Conservation (phyloP, 2,797 vertebrate genomes). For the Adrianichthys oophorus region DNA sequence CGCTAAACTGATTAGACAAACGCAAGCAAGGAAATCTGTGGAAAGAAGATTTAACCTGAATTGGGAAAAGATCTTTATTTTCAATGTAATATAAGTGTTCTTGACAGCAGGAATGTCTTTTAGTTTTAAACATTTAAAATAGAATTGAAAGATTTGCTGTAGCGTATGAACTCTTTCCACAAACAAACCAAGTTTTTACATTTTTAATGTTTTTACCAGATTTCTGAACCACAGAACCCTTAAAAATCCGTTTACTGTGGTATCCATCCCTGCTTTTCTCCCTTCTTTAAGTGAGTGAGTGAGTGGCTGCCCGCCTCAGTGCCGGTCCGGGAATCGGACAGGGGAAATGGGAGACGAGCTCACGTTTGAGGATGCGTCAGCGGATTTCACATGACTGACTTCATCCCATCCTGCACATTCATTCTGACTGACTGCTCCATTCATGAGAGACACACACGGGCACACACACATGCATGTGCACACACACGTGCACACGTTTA, state of each 20-base stretch:
- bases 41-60: no score
- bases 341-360: conserved; percentile 42
- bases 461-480: conserved; percentile 20
- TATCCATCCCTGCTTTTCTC: conserved; percentile 24
- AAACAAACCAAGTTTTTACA: background rate
- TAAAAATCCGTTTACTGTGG: conserved; percentile 8
- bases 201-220: conserved; percentile 3
- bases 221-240: background rate
- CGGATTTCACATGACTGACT: conserved; percentile 56
- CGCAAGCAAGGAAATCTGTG: no score
- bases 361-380: conserved; percentile 27
- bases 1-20: no score
- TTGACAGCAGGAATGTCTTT: no score
- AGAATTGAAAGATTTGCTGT: background rate
- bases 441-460: conserved; percentile 47
- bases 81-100: no score
- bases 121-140: no score
- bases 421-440: conserved; percentile 52
- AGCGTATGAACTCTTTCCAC: background rate
- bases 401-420: conserved; percentile 55
- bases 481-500: conserved; percentile 2
- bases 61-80: no score
- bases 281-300: conserved; percentile 47
- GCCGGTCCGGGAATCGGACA: conserved; percentile 36
- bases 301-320: conserved; percentile 29